Conservation (phyloP, 2,113 vertebrate genomes). For the Peucedramus taeniatus region DNA sequence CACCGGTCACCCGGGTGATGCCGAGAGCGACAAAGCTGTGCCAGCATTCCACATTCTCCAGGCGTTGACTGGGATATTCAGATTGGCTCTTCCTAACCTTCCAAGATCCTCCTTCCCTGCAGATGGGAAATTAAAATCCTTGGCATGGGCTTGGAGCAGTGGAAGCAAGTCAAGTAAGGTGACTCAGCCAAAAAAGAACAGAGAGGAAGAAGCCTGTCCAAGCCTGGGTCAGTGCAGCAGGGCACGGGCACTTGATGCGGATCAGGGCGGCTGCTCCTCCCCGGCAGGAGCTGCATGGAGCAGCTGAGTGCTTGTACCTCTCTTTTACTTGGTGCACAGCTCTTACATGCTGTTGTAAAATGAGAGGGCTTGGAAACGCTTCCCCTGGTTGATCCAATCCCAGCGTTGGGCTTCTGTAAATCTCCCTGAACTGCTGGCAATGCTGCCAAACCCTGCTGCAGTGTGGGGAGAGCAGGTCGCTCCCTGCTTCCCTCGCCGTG, state of each 20-base stretch:
- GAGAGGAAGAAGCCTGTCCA: not conserved
- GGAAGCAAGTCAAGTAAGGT: conserved; percentile 10
- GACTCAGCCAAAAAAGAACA: not conserved
- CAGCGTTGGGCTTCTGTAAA: not conserved
- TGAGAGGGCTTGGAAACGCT: not conserved
- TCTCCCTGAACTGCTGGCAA: not conserved
- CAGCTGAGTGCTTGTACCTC: not conserved
- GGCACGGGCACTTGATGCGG: fast-evolving
- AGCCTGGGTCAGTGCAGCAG: not conserved
- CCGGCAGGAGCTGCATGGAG: fast-evolving
- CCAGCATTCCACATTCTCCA: not conserved
- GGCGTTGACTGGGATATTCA: not conserved
- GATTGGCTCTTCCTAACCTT: not conserved
- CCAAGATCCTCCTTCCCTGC: conserved; percentile 16
- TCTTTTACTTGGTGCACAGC: not conserved
- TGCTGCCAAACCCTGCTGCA: not conserved
- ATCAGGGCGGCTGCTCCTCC: not conserved
- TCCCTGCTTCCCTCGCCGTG: not conserved
- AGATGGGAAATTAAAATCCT: conserved; percentile 48
- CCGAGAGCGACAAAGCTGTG: fast-evolving
- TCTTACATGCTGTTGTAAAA: not conserved
- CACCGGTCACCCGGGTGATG: fast-evolving
- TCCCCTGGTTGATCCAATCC: not conserved
- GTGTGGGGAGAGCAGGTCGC: not conserved
- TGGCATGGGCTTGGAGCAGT: not conserved